phyloP scores from a whole-genome alignment of 1,140 invertebrate genomes.

The Euschistus heros region DNA sequence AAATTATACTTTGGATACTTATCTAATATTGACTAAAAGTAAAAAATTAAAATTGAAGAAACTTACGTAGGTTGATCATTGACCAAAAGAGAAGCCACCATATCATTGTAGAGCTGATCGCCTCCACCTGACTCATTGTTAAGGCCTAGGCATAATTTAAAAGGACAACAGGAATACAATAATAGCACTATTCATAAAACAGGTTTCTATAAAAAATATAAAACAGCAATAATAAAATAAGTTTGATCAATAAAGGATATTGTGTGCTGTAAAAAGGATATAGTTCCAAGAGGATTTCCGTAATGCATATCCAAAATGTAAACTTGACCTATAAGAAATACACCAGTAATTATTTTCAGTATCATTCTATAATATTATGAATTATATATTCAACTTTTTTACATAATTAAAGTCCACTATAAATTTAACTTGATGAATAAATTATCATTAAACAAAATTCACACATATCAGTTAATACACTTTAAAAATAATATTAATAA shows the following conservation, averaged over 20 bases:
- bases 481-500: too few species aligned
- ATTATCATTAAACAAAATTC: too few species aligned
- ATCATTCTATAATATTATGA: too few species aligned
- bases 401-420: too few species aligned
- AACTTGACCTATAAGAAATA: slow-evolving; percentile 17
- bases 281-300: neutral
- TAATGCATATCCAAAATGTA: neutral
- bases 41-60: neutral
- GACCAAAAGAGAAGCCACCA: neutral
- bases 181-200: neutral
- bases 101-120: slow-evolving; percentile 3
- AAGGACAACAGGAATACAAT: neutral
- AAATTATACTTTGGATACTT: too few species aligned
- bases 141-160: slow-evolving; percentile 6
- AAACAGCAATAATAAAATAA: neutral
- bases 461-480: too few species aligned
- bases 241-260: slow-evolving; percentile 3
- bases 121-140: slow-evolving; percentile 4
- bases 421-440: too few species aligned
- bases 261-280: slow-evolving; percentile 6
- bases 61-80: neutral
- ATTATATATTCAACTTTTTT: too few species aligned
- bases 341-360: neutral
- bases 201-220: neutral
- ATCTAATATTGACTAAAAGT: too few species aligned